Evolutionary conservation across 2,113 vertebrate species (phyloP), one percentile per base, ranked within the genome.

Genomic region (Marmota monax): DNA sequence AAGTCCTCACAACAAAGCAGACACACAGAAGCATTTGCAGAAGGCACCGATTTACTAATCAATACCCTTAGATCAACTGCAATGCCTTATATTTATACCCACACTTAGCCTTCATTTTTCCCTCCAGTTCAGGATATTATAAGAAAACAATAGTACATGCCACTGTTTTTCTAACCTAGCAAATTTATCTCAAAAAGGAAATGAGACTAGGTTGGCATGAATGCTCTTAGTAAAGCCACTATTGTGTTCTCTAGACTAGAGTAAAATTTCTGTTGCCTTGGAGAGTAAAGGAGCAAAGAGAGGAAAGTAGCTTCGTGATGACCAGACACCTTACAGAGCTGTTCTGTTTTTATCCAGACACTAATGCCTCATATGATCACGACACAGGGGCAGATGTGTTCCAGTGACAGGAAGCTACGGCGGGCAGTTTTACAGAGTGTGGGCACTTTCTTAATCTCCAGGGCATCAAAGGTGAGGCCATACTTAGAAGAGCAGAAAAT

Each of bases 401-500:
- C 27, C 8, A 8, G 9, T 7, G 61, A 17, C 37, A 84, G 61
- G 8, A 77, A 73, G n/a, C 17, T 10, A 1, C 0, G 84, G 37
- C 20, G 74, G 16, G 29, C 34, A 11, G 78, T 42, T 48, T 53
- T 74, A 87, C 34, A 70, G 25, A 61, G 4, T 25, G 20, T 3
- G 7, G 53, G 17, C 27, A 27, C 20, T 82, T 83, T 8, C 45
- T 74, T 79, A 22, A 39, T 56, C 23, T 61, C n/a, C 65, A 70
- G 20, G 17, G 6, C n/a, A 39, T 22, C n/a, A 27, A 0, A 22
- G 56, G 42, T 25, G 20, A 23, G 6, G 53, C 32, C 16, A 4
- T n/a, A 37, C 42, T 53, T 78, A 56, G 2, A 92, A 69, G 32
- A 91, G 56, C 9, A 83, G 22, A 4, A 20, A 53, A 53, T 29